These are phyloP conservation scores for Spongia lamella DNA, from an alignment of 37 sponge, comb jelly and placozoan species.

Conservation along the genomic window DNA sequence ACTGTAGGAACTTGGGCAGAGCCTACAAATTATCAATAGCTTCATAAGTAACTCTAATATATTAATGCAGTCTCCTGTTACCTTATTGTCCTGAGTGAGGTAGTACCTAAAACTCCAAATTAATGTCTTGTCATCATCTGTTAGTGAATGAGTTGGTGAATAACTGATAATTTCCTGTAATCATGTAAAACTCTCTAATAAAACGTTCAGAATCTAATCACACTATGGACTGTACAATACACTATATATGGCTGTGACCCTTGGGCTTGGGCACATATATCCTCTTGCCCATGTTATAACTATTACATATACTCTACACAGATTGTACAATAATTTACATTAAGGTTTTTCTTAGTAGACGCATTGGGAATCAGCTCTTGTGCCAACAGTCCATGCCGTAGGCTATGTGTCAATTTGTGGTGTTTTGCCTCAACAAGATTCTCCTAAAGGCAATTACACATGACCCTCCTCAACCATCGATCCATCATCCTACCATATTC, in stretches of 20 bases:
- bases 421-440: slow-evolving; percentile 93
- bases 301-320: too few species aligned
- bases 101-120: slow-evolving; percentile 95
- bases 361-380: slow-evolving; percentile 77
- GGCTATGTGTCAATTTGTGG: slow-evolving; percentile 81
- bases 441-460: slow-evolving; percentile 34
- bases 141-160: slow-evolving; percentile 80
- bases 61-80: slow-evolving; percentile 3
- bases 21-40: slow-evolving; percentile 33
- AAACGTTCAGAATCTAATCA: too few species aligned
- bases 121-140: slow-evolving; percentile 80
- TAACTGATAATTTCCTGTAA: slow-evolving; percentile 64
- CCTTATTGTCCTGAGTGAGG: slow-evolving; percentile 70
- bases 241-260: too few species aligned
- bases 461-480: not conserved
- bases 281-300: too few species aligned
- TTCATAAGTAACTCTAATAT: not conserved
- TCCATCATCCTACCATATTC: slow-evolving; percentile 28
- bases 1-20: slow-evolving; percentile 94
- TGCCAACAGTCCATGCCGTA: slow-evolving; percentile 71
- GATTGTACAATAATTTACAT: too few species aligned
- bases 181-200: too few species aligned
- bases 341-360: slow-evolving; percentile 39
- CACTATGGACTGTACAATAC: too few species aligned
- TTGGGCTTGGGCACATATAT: too few species aligned